Evolutionary conservation across 2,797 vertebrate genomes (phyloP).

Genomic region (Gallirallus australis): DNA sequence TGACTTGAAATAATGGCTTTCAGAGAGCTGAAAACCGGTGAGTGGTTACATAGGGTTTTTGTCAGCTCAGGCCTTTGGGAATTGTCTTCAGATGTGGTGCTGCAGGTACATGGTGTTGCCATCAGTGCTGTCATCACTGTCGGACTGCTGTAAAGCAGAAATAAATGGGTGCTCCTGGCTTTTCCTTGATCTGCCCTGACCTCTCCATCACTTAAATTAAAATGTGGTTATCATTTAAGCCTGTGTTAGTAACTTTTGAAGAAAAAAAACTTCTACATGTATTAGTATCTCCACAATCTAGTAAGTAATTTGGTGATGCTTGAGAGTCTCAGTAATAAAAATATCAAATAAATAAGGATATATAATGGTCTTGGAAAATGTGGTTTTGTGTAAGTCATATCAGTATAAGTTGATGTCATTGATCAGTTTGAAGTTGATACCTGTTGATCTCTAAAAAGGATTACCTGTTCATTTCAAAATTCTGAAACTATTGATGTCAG

Average conservation of each 20-base stretch:
- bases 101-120: accelerated
- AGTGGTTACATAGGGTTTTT: not conserved
- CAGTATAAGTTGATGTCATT: not conserved
- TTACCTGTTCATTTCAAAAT: not conserved
- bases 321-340: not conserved
- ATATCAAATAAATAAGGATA: not conserved
- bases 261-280: not conserved
- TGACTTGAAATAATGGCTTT: not conserved
- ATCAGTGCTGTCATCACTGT: not conserved
- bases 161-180: not conserved
- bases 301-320: not conserved
- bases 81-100: not conserved
- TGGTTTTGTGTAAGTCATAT: not conserved
- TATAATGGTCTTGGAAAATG: not conserved
- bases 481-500: not conserved
- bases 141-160: not conserved
- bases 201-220: not conserved
- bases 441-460: not conserved
- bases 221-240: not conserved
- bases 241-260: not conserved
- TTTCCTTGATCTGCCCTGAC: not conserved
- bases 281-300: not conserved
- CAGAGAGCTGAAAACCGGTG: not conserved
- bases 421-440: not conserved
- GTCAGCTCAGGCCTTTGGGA: not conserved